Conservation (phyloP, 1,140 invertebrate genomes). For the Sinella curviseta region DNA sequence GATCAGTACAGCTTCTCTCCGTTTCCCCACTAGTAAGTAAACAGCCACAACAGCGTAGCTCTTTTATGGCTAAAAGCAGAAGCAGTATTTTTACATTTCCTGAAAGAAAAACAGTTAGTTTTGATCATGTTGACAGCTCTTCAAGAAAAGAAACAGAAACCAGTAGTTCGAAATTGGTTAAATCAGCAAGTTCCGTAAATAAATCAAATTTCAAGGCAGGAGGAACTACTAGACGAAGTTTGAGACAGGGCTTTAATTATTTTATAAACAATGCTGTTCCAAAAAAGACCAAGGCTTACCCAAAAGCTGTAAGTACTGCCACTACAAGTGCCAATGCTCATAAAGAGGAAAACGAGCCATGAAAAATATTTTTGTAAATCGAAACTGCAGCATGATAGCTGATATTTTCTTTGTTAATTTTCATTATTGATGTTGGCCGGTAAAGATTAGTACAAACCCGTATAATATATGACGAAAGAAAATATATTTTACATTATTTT, state of each 20-base stretch:
- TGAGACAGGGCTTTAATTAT: slow-evolving; percentile 36
- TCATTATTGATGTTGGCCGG: too few relatives aligned
- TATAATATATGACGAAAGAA: too few relatives aligned
- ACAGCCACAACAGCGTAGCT: neutral
- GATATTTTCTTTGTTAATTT: too few relatives aligned
- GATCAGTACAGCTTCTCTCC: slow-evolving; percentile 6
- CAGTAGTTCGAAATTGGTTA: neutral
- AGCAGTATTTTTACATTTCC: neutral
- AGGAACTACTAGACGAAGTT: slow-evolving; percentile 27
- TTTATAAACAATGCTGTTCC: slow-evolving; percentile 21
- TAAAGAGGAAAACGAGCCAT: too few relatives aligned
- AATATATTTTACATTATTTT: too few relatives aligned
- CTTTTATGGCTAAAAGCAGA: neutral
- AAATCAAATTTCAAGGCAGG: neutral
- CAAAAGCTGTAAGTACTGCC: too few relatives aligned
- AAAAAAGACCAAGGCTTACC: slow-evolving; percentile 22
- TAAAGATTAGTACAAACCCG: too few relatives aligned
- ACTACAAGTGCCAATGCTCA: too few relatives aligned
- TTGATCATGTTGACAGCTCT: neutral
- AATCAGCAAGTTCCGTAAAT: neutral
- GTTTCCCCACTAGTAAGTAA: neutral
- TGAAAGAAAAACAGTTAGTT: neutral
- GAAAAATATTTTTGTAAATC: too few relatives aligned
- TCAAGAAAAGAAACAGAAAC: neutral
- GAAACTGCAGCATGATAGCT: too few relatives aligned